Evolutionary conservation across 1,140 invertebrate species (phyloP), one percentile per base, ranked within the genome.

Genomic region (Cepaea nemoralis): DNA sequence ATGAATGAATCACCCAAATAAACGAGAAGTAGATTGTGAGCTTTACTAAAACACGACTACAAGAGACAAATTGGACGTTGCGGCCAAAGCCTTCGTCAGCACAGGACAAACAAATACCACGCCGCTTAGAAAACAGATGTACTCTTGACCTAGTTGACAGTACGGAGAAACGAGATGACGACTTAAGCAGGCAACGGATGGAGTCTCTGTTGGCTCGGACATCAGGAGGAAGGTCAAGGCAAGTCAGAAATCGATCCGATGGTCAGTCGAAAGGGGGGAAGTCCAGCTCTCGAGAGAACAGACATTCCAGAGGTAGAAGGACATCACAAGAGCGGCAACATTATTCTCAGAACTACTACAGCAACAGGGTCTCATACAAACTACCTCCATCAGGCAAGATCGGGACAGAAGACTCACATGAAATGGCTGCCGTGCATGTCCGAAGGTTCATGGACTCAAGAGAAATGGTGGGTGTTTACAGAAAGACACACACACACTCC

Each of bases 401-500:
- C 40, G 69, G 35, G 24, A 27, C 69, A 24, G 3, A 40, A 40
- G 69, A 71, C 40, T 71, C 69, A 22, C 35, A 42, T 5, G 69
- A 71, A 42, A 71, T 71, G 69, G 69, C 37, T 22, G 69, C 35
- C 14, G 40, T 22, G 10, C 35, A 71, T 42, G 35, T 6, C 37
- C 37, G 40, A 31, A 39, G 40, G 24, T 71, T 40, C 69, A 71
- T 71, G 37, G 69, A 71, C 37, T 71, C 69, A 1, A 71, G 27
- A 22, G 69, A 71, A 71, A 71, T 71, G 69, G 69, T 42, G 1
- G 69, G 40, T 39, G 37, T 22, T 12, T 39, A 40, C 69, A 71
- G 10, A 10, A 71, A 42, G 19, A 39, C 37, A 39, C 37, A 71
- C 33, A 3, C 8, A 12, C 16, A 69, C 6, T 3, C 12, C 37